Evolutionary conservation across 2,797 vertebrate genomes (phyloP).

Genomic region (Simalia tracyae): DNA sequence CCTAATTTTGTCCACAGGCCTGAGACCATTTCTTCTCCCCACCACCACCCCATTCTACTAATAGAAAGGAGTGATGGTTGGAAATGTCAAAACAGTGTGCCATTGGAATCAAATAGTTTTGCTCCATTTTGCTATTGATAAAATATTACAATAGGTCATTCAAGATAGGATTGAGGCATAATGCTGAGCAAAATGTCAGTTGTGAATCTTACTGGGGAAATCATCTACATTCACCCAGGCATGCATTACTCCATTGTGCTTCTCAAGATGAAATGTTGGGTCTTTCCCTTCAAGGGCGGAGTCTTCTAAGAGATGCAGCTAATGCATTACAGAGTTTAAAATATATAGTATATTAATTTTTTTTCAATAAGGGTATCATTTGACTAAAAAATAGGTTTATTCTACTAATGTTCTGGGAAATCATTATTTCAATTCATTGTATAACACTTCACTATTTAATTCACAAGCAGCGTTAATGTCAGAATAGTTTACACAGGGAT

Average conservation of each 20-base stretch:
- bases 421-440: background rate
- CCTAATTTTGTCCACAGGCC: background rate
- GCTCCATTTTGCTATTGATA: background rate
- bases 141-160: background rate
- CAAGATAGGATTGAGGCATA: background rate
- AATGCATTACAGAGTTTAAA: accelerated
- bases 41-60: background rate
- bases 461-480: background rate
- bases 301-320: background rate
- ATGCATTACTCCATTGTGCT: accelerated
- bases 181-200: background rate
- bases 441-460: background rate
- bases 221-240: background rate
- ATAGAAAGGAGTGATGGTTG: background rate
- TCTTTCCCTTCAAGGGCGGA: conserved; percentile 4
- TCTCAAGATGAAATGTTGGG: background rate
- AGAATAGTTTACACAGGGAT: background rate
- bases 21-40: background rate
- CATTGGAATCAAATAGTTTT: no score
- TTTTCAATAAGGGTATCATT: background rate
- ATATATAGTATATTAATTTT: background rate
- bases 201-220: background rate
- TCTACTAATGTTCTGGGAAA: background rate
- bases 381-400: background rate
- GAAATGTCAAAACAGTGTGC: background rate